Evolutionary conservation across 2,888 invertebrate species (phyloP).

Genomic region (Fissipunctia ypsillon): DNA sequence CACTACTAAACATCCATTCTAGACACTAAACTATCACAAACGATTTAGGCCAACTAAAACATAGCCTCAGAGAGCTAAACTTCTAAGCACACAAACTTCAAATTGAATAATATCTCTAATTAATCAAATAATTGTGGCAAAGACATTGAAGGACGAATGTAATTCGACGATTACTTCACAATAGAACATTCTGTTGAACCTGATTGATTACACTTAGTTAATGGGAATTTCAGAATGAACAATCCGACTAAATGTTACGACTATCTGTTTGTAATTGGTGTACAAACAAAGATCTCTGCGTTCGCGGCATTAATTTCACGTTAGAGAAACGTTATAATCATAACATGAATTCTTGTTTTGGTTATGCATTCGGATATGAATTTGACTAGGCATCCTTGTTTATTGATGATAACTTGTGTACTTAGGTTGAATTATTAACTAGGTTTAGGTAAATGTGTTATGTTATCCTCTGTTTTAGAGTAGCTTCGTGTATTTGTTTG

Average conservation of each 20-base stretch:
- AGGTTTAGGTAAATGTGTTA: constrained; percentile 4
- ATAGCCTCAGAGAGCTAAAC: constrained; percentile 44
- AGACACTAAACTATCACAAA: constrained; percentile 45
- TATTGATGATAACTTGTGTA: constrained; percentile 37
- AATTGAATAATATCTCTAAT: constrained; percentile 63
- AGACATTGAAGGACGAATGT: constrained; percentile 63
- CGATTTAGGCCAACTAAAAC: constrained; percentile 41
- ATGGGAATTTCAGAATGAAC: constrained; percentile 75
- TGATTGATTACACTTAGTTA: constrained; percentile 69
- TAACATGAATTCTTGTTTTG: constrained; percentile 70
- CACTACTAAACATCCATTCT: constrained; percentile 8
- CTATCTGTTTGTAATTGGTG: constrained; percentile 74
- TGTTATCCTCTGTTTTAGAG: constrained; percentile 3
- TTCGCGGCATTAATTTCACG: constrained; percentile 75
- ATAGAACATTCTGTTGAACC: constrained; percentile 65
- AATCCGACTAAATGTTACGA: constrained; percentile 72
- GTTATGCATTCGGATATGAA: constrained; percentile 59
- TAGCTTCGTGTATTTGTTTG: not conserved
- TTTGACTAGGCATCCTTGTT: constrained; percentile 53
- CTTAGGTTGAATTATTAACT: constrained; percentile 31
- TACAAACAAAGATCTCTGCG: constrained; percentile 71
- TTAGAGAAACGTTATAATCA: constrained; percentile 69
- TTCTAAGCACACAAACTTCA: constrained; percentile 52
- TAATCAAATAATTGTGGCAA: constrained; percentile 63
- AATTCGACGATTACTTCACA: constrained; percentile 62